Base-by-base conservation (phyloP, 2,797 vertebrate genomes). In the Poeciliopsis gracilis region DNA sequence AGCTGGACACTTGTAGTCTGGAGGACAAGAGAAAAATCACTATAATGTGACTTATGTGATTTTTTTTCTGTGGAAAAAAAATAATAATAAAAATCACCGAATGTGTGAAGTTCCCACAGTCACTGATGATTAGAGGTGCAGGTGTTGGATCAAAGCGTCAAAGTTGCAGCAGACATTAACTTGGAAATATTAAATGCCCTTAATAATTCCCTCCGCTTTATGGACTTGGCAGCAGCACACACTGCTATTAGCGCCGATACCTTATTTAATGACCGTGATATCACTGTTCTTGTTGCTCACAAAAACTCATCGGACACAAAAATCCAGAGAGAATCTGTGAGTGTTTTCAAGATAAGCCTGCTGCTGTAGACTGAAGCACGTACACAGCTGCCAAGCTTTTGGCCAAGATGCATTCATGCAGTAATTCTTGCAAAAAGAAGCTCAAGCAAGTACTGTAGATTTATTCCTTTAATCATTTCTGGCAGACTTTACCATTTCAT, bases 221-320 rank as follows among this genome's bases (percentile, higher is more conserved):
- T 63, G 30, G 59, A 63, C 59, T 33, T 63, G 59, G 59, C 59
- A 63, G 30, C 30, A 63, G 59, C 16, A 63, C 59, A 63, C 59
- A 2, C 16, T 63, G 30, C 59, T 16, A 63, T 20, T 16, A 16
- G 30, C 1, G 36, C 30, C 16, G n/a, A 63, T 16, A 63, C 59
- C 15, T 20, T 63, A 28, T 63, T 67, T 67, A 25, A 25, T 66
- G 18, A 66, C 63, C 20, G 23, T 25, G 18, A 38, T 11, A 23
- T 41, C 63, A 41, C 20, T 38, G 33, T 1, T 38, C 36, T 67
- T 67, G 38, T n/a, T 41, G 36, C 20, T 13, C 66, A 41, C 16
- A 20, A 41, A 41, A 36, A 66, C 33, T 66, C 36, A 36, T n/a
- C 23, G 25, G 38, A 25, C 36, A 43, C n/a, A 53, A 66, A 66